A percentile compares a stretch with the other conserved stretches of the same genome.
Conservation (phyloP, 92 coral and sea anemone species). For the Galaxea fascicularis region DNA sequence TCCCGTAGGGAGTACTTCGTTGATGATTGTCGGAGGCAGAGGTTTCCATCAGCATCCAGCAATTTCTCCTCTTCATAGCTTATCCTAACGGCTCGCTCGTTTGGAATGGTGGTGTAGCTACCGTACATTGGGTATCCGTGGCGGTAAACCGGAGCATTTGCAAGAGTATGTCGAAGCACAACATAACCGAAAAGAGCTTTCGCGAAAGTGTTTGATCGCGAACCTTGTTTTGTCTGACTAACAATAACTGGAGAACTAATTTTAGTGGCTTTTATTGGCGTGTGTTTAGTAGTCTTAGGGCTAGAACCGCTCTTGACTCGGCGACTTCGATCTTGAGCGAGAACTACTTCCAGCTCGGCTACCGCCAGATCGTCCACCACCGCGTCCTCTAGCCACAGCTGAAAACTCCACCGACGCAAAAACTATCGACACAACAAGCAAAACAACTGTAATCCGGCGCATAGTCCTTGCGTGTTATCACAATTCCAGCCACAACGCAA, state of each 20-base stretch:
- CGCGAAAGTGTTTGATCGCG: constrained; percentile 18
- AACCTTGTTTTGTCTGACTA: constrained; percentile 17
- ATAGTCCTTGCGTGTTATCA: not conserved
- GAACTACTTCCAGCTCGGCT: not conserved
- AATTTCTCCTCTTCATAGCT: constrained; percentile 17
- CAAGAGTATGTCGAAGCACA: not conserved
- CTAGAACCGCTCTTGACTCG: not conserved
- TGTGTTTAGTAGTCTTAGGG: constrained; percentile 2
- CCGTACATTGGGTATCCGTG: constrained; percentile 42
- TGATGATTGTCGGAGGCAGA: not conserved
- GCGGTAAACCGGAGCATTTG: constrained; percentile 29
- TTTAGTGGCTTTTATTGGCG: constrained; percentile 13
- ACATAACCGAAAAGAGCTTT: constrained; percentile 4
- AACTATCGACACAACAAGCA: not conserved
- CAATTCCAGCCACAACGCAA: not conserved
- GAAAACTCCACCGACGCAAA: not conserved
- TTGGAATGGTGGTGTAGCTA: constrained; percentile 1
- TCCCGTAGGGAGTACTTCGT: not conserved
- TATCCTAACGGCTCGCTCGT: constrained; percentile 33
- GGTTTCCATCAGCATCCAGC: constrained; percentile 6
- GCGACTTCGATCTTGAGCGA: not conserved
- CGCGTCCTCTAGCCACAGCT: constrained; percentile 9
- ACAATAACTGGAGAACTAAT: constrained; percentile 22
- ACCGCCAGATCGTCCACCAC: not conserved
- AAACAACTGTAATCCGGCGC: not conserved